A percentile compares a stretch with the other conserved stretches of the same genome.
Conservation (phyloP, 2,888 invertebrate genomes). For the Caenorhabditis doughertyi region DNA sequence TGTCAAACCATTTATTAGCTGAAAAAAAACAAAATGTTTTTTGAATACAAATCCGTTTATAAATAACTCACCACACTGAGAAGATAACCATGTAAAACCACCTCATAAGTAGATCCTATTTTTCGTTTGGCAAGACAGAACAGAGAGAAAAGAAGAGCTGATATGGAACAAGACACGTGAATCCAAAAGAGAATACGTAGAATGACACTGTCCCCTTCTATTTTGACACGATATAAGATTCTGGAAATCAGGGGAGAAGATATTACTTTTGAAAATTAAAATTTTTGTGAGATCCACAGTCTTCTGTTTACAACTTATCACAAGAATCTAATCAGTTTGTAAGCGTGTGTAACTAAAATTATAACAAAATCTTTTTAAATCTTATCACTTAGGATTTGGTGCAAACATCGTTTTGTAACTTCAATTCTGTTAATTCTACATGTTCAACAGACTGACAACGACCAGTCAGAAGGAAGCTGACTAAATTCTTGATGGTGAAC, state of each 20-base stretch:
- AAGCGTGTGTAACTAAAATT: background rate
- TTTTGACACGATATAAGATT: constrained; percentile 63
- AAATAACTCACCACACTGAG: constrained; percentile 69
- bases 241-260: constrained; percentile 48
- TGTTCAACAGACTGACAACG: too few relatives aligned
- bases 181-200: constrained; percentile 71
- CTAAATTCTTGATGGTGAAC: too few relatives aligned
- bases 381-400: background rate
- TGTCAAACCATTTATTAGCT: constrained; percentile 74
- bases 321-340: background rate
- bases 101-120: constrained; percentile 72
- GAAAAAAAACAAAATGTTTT: constrained; percentile 30
- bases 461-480: too few relatives aligned
- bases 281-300: too few relatives aligned
- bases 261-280: too few relatives aligned
- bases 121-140: constrained; percentile 70
- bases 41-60: background rate
- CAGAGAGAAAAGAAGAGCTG: constrained; percentile 65
- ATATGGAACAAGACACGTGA: constrained; percentile 66
- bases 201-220: constrained; percentile 65
- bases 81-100: constrained; percentile 72
- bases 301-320: too few relatives aligned
- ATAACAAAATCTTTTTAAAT: background rate
- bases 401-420: background rate
- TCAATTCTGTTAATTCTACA: too few relatives aligned